Percentiles rank a stretch among this genome's conserved stretches.
Conservation (phyloP, 2,797 vertebrate genomes). For the Danio kyathit region DNA sequence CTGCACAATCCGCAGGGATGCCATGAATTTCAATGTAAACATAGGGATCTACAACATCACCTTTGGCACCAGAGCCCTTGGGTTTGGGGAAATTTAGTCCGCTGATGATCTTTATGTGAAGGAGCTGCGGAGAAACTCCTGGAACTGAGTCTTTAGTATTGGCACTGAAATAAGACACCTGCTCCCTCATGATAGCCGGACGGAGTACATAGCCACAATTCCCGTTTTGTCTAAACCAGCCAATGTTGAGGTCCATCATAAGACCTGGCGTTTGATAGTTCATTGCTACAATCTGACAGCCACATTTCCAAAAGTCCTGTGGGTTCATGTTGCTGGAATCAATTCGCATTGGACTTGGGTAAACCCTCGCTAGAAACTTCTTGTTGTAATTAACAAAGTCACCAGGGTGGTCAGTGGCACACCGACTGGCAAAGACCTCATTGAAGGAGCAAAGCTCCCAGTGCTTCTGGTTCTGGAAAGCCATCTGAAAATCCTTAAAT, state of each 20-base stretch:
- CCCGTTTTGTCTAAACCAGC: constrained; percentile 98
- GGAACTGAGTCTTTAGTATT: constrained; percentile 98
- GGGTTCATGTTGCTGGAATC: constrained; percentile 99
- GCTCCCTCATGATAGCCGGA: constrained; percentile 97
- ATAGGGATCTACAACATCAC: constrained; percentile 96
- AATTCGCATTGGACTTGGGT: constrained; percentile 97
- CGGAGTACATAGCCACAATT: constrained; percentile 96
- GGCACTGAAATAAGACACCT: constrained; percentile 97
- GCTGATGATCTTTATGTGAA: constrained; percentile 99
- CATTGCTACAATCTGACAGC: constrained; percentile 98
- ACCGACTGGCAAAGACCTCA: constrained; percentile 93
- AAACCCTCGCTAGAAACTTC: constrained; percentile 92
- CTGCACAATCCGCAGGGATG: constrained; percentile 96
- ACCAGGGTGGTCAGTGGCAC: constrained; percentile 91
- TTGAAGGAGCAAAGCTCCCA: constrained; percentile 99
- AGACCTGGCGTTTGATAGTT: constrained; percentile 98
- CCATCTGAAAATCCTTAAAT: constrained; percentile 94
- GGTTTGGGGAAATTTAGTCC: constrained; percentile 98
- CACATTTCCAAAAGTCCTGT: constrained; percentile 99
- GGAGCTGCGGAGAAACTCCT: constrained; percentile 95
- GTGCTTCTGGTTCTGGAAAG: constrained; percentile 95
- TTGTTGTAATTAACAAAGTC: constrained; percentile 99
- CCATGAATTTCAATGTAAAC: constrained; percentile 97
- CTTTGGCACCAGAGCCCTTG: constrained; percentile 98
- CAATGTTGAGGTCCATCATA: constrained; percentile 99